Percentiles rank a stretch among this genome's conserved stretches.
Conservation (phyloP, 1,140 invertebrate species). For the Psix sp. region DNA sequence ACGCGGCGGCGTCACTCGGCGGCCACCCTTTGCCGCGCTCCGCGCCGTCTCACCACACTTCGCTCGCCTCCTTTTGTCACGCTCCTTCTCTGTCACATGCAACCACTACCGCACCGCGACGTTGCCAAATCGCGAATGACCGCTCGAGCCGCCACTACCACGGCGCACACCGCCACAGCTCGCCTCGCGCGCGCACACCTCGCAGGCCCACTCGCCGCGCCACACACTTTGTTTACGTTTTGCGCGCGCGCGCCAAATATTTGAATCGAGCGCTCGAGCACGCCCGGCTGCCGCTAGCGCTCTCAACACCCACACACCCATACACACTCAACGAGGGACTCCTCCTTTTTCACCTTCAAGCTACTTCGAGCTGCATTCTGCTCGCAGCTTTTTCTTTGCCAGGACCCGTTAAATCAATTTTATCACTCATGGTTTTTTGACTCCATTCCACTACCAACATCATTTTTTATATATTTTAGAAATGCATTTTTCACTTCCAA, state of each 20-base stretch:
- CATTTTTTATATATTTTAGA: no score
- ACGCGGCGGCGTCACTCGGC: constrained; percentile 63
- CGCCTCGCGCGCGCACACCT: constrained; percentile 8
- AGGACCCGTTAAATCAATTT: no score
- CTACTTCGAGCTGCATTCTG: no score
- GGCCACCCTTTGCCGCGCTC: constrained; percentile 67
- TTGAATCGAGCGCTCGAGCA: constrained; percentile 35
- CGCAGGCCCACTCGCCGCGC: constrained; percentile 17
- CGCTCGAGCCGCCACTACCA: neutral
- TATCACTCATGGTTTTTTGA: no score
- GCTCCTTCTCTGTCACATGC: constrained; percentile 76
- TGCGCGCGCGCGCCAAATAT: constrained; percentile 65
- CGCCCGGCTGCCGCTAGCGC: constrained; percentile 1
- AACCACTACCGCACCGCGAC: constrained; percentile 62
- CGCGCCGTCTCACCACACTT: constrained; percentile 25
- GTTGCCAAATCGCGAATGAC: constrained; percentile 41
- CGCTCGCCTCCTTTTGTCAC: constrained; percentile 70
- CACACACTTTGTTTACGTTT: constrained; percentile 68
- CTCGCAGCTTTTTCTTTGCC: no score
- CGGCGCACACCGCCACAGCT: neutral
- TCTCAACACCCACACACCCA: no score
- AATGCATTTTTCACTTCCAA: no score
- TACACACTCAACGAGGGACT: no score
- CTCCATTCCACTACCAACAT: no score
- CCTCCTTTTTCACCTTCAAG: no score